phyloP scores from a whole-genome alignment of 2,113 vertebrate genomes.

The Nothoprocta perdicaria region DNA sequence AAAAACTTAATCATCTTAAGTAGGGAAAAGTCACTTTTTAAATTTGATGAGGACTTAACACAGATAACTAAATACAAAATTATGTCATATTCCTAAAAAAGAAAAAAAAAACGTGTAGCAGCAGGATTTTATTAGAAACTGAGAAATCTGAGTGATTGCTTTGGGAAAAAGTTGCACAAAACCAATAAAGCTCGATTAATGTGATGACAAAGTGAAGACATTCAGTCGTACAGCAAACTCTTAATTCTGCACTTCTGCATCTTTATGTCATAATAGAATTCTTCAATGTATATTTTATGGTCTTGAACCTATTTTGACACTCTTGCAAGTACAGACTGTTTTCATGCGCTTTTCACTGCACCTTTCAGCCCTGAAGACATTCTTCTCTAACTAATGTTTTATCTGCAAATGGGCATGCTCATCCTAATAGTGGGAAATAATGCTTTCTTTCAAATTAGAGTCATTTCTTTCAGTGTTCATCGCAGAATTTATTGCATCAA shows the following conservation, averaged over 20 bases:
- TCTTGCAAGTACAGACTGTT: neutral
- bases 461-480: neutral
- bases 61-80: slow-evolving; percentile 1
- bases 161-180: neutral
- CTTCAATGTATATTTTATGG: neutral
- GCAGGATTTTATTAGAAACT: neutral
- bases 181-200: fast-evolving
- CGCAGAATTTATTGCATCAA: neutral
- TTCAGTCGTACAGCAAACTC: neutral
- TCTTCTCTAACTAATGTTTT: neutral
- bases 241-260: neutral
- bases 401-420: neutral
- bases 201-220: neutral
- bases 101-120: neutral
- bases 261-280: neutral
- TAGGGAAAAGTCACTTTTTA: neutral
- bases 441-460: neutral
- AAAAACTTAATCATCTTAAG: neutral
- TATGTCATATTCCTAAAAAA: neutral
- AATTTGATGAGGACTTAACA: neutral
- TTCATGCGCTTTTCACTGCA: neutral
- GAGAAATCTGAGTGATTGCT: neutral
- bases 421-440: neutral
- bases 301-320: neutral
- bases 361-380: neutral